phyloP scores from a whole-genome alignment of 2,888 invertebrate species.

The Chouioia cunea region DNA sequence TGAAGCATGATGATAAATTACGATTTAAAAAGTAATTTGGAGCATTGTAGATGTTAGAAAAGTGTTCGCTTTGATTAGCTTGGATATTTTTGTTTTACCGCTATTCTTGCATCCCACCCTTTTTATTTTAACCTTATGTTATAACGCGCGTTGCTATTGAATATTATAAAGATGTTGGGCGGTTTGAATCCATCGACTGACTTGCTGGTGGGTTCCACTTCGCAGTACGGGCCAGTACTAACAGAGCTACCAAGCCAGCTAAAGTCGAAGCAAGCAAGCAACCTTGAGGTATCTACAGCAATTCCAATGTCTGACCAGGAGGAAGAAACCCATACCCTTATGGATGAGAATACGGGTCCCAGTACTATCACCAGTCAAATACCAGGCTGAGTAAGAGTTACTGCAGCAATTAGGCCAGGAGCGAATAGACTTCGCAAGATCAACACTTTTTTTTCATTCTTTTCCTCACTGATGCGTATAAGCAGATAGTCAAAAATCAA shows the following conservation, averaged over 20 bases:
- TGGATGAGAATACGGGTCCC: slow-evolving; percentile 59
- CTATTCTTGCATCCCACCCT: slow-evolving; percentile 47
- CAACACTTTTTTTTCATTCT: slow-evolving; percentile 42
- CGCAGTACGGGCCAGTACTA: slow-evolving; percentile 69
- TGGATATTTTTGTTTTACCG: slow-evolving; percentile 50
- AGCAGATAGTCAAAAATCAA: slow-evolving; percentile 39
- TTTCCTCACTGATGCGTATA: slow-evolving; percentile 38
- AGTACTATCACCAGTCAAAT: slow-evolving; percentile 58
- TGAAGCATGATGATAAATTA: not conserved
- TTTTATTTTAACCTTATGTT: slow-evolving; percentile 51
- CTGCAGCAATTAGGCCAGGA: slow-evolving; percentile 7
- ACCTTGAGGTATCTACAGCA: slow-evolving; percentile 55
- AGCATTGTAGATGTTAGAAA: slow-evolving; percentile 28
- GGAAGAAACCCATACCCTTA: slow-evolving; percentile 65
- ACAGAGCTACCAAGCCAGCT: slow-evolving; percentile 66
- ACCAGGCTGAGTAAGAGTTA: slow-evolving; percentile 57
- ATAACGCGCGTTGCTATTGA: slow-evolving; percentile 64
- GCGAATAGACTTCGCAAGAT: slow-evolving; percentile 29
- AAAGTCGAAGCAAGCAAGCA: slow-evolving; percentile 59
- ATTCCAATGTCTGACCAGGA: slow-evolving; percentile 65
- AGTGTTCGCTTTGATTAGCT: slow-evolving; percentile 41
- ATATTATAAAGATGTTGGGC: slow-evolving; percentile 67
- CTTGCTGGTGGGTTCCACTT: slow-evolving; percentile 70
- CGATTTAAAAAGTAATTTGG: slow-evolving; percentile 12
- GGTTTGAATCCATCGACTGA: slow-evolving; percentile 69